Evolutionary conservation across 2,113 vertebrate species (phyloP), one percentile per base, ranked within the genome.

Genomic region (Hylia prasina): DNA sequence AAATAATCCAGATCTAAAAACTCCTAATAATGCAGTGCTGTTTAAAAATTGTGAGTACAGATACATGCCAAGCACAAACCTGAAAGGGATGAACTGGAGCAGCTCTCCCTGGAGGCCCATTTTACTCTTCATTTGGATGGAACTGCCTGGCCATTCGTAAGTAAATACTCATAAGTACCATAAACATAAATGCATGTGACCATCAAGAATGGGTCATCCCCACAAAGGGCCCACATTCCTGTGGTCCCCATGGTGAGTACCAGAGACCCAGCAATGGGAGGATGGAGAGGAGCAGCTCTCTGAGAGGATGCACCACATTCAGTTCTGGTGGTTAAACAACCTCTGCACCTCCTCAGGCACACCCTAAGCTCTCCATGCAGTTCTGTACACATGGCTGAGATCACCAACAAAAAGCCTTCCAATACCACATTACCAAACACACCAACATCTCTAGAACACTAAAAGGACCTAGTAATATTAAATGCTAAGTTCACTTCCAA

Each of bases 21-120:
- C 7, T 15, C 3, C 0, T 21, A 75, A 53, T 16, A 61, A 35
- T 11, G 22, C 24, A 66, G 42, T 1, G 0, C 9, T 66, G n/a
- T 44, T 79, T 35, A 45, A 56, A 61, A 75, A 33, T 1, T 30
- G 20, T n/a, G 23, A 50, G 33, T 33, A 63, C 35, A 73, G 47
- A 14, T 27, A 44, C 7, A 37, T 11, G 17, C 15, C 11, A 48
- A 81, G 57, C 57, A 60, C 6, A 56, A 45, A 54, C 15, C 15
- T 45, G 20, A 35, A 58, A 47, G n/a, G 11, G 37, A n/a, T 57
- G 45, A 69, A 35, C 13, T 30, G 25, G 54, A 85, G 12, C 30
- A 69, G 42, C 25, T 30, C 44, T 68, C 28, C 39, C 10, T 47
- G 50, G 27, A 69, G 18, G 17, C 42, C 13, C 45, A 40, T 24